Evolutionary conservation across 1,140 invertebrate genomes (phyloP).

Genomic region (Drosophila ficusphila): DNA sequence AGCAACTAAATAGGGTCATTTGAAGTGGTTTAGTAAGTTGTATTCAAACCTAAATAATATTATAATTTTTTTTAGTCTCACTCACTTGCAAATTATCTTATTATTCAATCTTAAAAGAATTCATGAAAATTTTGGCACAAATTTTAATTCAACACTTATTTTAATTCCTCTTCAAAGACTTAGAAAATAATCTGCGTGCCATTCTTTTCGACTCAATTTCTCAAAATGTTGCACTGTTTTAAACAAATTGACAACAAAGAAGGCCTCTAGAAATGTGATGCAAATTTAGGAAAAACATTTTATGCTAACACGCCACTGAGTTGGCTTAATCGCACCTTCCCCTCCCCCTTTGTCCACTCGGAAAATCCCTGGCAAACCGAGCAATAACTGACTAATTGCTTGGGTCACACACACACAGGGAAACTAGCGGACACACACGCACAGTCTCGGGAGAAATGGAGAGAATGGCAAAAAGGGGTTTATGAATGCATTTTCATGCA

Average conservation of each 20-base stretch:
- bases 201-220: conserved; percentile 12
- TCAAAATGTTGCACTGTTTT: conserved; percentile 19
- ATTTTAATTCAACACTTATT: background rate
- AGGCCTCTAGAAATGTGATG: conserved; percentile 5
- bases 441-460: background rate
- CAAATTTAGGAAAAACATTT: conserved; percentile 40
- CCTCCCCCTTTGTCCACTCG: background rate
- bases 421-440: conserved; percentile 27
- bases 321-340: conserved; percentile 22
- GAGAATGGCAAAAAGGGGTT: background rate
- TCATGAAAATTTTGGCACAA: too few species aligned
- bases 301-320: conserved; percentile 26
- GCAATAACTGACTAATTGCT: conserved; percentile 80
- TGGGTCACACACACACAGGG: conserved; percentile 48
- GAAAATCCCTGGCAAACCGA: conserved; percentile 19
- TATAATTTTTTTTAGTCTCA: too few species aligned
- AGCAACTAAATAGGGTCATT: too few species aligned
- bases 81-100: too few species aligned
- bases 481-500: conserved; percentile 64
- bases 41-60: too few species aligned
- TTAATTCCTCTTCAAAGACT: background rate
- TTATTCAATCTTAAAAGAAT: too few species aligned
- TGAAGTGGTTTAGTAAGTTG: too few species aligned
- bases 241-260: conserved; percentile 1
- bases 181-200: background rate